Base-by-base conservation (phyloP, 2,888 invertebrate genomes). In the Pollenia griseotomentosa region DNA sequence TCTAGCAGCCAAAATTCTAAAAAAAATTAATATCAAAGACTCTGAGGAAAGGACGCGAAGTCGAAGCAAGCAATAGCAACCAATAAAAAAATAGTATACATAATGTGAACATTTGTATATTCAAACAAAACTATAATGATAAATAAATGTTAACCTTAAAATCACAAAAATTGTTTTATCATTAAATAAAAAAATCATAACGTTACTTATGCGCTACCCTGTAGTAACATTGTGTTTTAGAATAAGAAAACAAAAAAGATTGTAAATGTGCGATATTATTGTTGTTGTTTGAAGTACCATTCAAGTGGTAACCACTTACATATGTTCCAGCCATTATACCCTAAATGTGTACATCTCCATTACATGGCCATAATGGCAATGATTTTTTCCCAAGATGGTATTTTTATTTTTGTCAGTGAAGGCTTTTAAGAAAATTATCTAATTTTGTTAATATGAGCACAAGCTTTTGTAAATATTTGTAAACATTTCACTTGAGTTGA, bases 341-440 rank as follows among this genome's bases (percentile, higher is more conserved):
- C 4, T 11, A 53, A 42, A 51, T 40, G 12, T 42, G 70, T 19
- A 70, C 19, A 63, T 44, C 14, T 44, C 42, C 16, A 68, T 70
- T 74, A 33, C 33, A 48, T 71, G 16, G 16, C 6, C 51, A 70
- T 68, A 23, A 59, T 53, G 40, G 44, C 33, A 70, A 23, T 55
- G 16, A 57, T 23, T 66, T 19, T 59, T 55, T 70, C 12, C 19
- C 8, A 55, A 70, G 33, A 74, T 55, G 12, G 65, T 57, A 23
- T 48, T 73, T 85, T 75, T 19, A 55, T 57, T 23, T 11, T 71
- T 55, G 16, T 51, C 51, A 48, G 11, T 65, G 12, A 23, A 80
- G 75, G 75, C 80, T 86, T 83, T 86, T 75, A 86, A 63, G 74
- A 65, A 86, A 86, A 86, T 86, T 86, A 61, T 63, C 66, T 73